Evolutionary conservation across 2,797 vertebrate genomes (phyloP).

Genomic region (Malacoraja senta): DNA sequence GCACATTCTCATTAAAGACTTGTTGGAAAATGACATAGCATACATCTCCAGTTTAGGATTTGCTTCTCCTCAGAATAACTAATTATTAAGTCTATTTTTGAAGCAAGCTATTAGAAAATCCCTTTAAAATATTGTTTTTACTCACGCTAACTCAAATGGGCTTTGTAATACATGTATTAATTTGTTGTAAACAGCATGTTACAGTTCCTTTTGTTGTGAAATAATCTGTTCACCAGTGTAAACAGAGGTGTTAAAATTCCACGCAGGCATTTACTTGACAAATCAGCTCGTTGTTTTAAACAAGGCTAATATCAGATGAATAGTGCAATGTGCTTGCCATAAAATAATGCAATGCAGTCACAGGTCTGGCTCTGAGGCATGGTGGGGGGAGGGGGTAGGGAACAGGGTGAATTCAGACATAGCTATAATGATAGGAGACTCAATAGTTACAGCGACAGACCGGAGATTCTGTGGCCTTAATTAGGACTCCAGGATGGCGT

Average conservation of each 20-base stretch:
- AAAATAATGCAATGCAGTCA: background rate
- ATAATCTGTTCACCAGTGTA: background rate
- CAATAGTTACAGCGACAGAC: too few relatives aligned
- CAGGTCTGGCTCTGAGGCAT: background rate
- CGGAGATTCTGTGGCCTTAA: too few relatives aligned
- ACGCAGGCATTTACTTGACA: background rate
- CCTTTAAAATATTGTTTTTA: background rate
- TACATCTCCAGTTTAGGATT: background rate
- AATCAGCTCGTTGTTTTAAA: background rate
- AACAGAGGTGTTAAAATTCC: background rate
- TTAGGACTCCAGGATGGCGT: too few relatives aligned
- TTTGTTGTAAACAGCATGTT: background rate
- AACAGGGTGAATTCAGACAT: too few relatives aligned
- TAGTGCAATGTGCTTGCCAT: background rate
- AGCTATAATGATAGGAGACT: too few relatives aligned
- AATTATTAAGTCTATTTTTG: slow-evolving; percentile 4
- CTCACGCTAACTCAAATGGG: background rate
- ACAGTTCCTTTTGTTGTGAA: background rate
- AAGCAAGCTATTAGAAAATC: background rate
- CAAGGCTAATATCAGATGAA: background rate
- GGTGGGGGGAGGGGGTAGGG: too few relatives aligned
- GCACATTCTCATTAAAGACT: slow-evolving; percentile 23
- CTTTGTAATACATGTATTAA: slow-evolving; percentile 10
- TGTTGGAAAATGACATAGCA: slow-evolving; percentile 11
- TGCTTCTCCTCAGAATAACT: background rate